Base-by-base conservation (phyloP, 2,888 invertebrate genomes). In the Philopedon plagiatum region DNA sequence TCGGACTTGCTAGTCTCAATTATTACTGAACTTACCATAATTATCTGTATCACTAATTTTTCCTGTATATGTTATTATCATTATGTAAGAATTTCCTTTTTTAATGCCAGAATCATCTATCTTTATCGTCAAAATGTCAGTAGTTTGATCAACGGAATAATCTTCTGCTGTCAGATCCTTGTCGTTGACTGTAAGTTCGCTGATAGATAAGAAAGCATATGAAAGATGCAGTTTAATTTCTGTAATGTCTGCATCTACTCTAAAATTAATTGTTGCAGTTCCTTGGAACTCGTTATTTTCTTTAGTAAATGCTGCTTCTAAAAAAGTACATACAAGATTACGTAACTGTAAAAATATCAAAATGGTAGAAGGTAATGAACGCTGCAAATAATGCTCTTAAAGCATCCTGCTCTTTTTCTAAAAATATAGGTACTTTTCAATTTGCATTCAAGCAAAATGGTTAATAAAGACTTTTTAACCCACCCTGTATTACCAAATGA, bases 41-140 rank as follows among this genome's bases (percentile, higher is more conserved):
- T 23, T 39, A 26, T 65, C 65, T 15, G 39, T 26, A 15, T 56
- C 57, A 41, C 65, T 65, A 7, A 65, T 15, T 44, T 29, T 74
- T 37, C 74, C 65, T 0, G 8, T 46, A 34, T 65, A 74, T 8
- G 46, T 19, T n/a, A 74, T 67, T 19, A 8, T 11, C 8, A 62
- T 0, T 1, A 18, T 8, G 41, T 65, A 73, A 32, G 0, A 11
- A 4, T 11, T 5, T 1, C 13, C 39, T 19, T 1, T 39, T 5
- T 19, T 21, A 37, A 58, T 13, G 7, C 11, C 0, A 11, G 1
- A 21, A 2, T 15, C 34, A 11, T 21, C 9, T 18, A 4, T 37
- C 0, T 13, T 7, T 26, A 74, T 70, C 5, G 66, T 62, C 29
- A 74, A 32, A 8, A 74, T 71, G 9, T 74, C 68, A 13, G 62